Percentiles rank a stretch among this genome's conserved stretches.
Conservation (phyloP, 2,888 invertebrate species). For the Athrips mouffetella region DNA sequence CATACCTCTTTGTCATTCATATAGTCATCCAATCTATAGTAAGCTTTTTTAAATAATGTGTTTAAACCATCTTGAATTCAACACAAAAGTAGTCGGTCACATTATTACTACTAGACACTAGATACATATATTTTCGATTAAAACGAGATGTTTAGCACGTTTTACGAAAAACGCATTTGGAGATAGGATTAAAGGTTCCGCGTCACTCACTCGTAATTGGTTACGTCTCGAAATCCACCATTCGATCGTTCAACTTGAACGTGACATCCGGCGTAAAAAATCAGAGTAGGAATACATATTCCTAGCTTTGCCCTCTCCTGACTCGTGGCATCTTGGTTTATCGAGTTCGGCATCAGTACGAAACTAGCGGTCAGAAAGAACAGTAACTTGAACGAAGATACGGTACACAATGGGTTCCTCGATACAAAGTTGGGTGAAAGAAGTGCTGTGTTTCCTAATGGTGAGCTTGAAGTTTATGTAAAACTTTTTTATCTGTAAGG, state of each 20-base stretch:
- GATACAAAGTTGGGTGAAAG: constrained; percentile 32
- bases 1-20: no score
- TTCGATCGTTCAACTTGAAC: constrained; percentile 66
- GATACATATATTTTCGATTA: no score
- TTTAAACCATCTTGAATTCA: no score
- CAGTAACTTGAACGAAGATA: constrained; percentile 40
- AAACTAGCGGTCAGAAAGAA: constrained; percentile 44
- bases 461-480: constrained; percentile 30
- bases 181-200: constrained; percentile 9
- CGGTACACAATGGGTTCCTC: constrained; percentile 34
- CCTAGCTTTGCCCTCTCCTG: constrained; percentile 46
- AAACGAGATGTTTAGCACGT: not conserved
- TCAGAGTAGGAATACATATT: constrained; percentile 46
- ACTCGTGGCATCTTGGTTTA: constrained; percentile 41
- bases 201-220: constrained; percentile 14
- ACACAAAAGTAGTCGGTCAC: no score
- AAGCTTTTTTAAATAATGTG: no score
- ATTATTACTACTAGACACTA: no score
- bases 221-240: constrained; percentile 11
- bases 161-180: not conserved
- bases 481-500: no score
- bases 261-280: constrained; percentile 64
- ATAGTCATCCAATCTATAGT: no score
- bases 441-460: constrained; percentile 40
- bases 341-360: constrained; percentile 49